Evolutionary conservation across 2,797 vertebrate genomes (phyloP).

Genomic region (Oreortyx pictus): DNA sequence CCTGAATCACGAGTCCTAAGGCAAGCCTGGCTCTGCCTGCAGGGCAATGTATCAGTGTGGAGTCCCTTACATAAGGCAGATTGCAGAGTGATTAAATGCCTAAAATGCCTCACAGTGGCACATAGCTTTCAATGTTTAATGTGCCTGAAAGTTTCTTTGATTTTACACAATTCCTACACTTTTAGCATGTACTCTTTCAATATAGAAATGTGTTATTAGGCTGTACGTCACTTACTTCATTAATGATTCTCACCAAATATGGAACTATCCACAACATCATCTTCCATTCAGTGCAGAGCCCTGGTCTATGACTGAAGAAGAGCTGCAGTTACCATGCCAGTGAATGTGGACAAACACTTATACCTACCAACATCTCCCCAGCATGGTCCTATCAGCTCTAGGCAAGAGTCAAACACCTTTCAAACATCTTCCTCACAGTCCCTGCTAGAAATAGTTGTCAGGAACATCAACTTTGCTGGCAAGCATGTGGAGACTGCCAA

Average conservation of each 20-base stretch:
- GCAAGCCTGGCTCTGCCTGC: neutral
- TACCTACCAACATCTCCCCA: neutral
- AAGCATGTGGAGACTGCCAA: neutral
- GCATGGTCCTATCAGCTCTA: neutral
- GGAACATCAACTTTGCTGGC: neutral
- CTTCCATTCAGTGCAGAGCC: neutral
- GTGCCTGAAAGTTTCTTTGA: neutral
- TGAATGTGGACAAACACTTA: neutral
- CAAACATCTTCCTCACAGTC: neutral
- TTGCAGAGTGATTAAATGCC: neutral
- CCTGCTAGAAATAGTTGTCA: neutral
- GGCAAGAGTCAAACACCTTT: neutral
- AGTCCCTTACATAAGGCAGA: neutral
- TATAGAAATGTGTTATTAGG: neutral
- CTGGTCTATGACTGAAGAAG: neutral
- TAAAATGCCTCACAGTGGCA: neutral
- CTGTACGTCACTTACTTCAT: neutral
- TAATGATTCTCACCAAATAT: neutral
- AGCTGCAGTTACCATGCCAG: accelerated
- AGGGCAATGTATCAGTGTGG: neutral
- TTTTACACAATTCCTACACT: neutral
- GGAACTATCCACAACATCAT: neutral
- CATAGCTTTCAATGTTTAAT: neutral
- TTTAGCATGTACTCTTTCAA: neutral
- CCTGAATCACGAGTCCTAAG: neutral